Conservation (phyloP, 2,113 vertebrate genomes). For the Tachuris rubrigastra region DNA sequence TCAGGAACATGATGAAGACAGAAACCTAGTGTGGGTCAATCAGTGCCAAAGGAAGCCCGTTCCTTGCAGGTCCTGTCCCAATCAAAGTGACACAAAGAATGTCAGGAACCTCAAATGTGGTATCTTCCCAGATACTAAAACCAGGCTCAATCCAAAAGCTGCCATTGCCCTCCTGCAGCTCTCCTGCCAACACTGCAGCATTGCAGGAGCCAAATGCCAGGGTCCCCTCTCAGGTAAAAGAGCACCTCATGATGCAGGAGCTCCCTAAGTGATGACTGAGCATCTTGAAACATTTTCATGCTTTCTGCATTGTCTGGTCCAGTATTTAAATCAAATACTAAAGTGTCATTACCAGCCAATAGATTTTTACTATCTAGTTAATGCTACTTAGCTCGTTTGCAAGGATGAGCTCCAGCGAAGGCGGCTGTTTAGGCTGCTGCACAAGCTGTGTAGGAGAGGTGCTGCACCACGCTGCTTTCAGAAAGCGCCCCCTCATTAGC, state of each 20-base stretch:
- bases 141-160: fast-evolving
- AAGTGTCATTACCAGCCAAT: neutral
- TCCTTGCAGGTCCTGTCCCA: fast-evolving
- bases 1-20: neutral
- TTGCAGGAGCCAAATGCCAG: neutral
- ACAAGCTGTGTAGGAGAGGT: neutral
- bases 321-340: neutral
- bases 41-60: neutral
- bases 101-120: neutral
- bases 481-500: neutral
- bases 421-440: neutral
- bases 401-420: neutral
- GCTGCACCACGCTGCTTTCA: neutral
- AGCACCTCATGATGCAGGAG: neutral
- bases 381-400: neutral
- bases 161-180: neutral
- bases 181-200: neutral
- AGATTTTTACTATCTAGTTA: neutral
- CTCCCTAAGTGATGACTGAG: neutral
- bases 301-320: neutral
- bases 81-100: neutral
- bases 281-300: neutral
- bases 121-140: neutral
- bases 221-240: neutral
- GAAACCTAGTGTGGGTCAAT: neutral